phyloP scores from a whole-genome alignment of 2,797 vertebrate genomes.

The Cetoscarus ocellatus region DNA sequence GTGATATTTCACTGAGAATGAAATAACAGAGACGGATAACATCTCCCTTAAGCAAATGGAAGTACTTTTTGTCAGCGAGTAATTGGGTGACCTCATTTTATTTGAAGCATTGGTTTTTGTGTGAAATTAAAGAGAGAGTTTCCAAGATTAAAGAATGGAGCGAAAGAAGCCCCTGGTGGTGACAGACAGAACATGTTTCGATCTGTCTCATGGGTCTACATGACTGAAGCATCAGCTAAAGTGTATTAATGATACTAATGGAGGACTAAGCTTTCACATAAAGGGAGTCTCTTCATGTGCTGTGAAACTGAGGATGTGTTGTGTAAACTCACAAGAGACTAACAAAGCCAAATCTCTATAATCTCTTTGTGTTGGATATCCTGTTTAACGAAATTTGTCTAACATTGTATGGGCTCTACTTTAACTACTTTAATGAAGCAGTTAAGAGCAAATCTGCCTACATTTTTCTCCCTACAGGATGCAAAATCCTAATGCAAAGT shows the following conservation, averaged over 20 bases:
- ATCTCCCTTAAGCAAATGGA: slow-evolving; percentile 40
- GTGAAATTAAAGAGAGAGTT: slow-evolving; percentile 44
- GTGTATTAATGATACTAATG: slow-evolving; percentile 50
- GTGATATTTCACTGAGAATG: slow-evolving; percentile 46
- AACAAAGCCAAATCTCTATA: neutral
- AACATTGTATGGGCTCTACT: no score
- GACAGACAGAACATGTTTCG: slow-evolving; percentile 44
- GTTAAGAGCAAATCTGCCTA: no score
- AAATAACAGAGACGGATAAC: slow-evolving; percentile 42
- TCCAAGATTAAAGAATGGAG: slow-evolving; percentile 45
- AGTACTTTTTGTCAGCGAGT: slow-evolving; percentile 32
- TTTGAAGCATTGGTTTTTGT: slow-evolving; percentile 25
- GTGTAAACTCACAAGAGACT: slow-evolving; percentile 25
- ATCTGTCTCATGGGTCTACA: slow-evolving; percentile 49
- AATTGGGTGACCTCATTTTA: slow-evolving; percentile 61
- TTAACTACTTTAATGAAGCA: no score
- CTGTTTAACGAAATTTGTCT: no score
- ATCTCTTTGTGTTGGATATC: slow-evolving; percentile 3
- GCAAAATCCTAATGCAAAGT: no score
- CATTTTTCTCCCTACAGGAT: no score
- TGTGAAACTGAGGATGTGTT: slow-evolving; percentile 4
- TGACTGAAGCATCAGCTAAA: slow-evolving; percentile 63
- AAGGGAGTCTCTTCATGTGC: slow-evolving; percentile 22
- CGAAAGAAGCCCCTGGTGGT: slow-evolving; percentile 30
- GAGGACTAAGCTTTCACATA: slow-evolving; percentile 37